These are phyloP conservation scores for Syngnathus scovelli DNA, from an alignment of 2,113 vertebrate species.

Conservation along the genomic window DNA sequence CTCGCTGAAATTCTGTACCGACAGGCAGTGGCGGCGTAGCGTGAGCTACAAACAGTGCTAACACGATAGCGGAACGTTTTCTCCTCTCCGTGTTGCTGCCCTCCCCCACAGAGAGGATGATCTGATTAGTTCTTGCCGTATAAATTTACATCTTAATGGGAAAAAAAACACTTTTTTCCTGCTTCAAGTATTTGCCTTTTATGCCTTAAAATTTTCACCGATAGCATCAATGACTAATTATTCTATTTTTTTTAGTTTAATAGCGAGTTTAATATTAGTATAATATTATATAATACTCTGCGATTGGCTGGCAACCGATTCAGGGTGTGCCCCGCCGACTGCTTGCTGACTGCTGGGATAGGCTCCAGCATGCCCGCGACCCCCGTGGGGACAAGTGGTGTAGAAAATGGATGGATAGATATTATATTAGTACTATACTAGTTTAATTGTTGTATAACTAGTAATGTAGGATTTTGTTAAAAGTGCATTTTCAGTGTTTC, in stretches of 20 bases:
- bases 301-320: too few species aligned
- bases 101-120: conserved; percentile 54
- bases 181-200: not conserved
- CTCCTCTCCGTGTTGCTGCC: conserved; percentile 32
- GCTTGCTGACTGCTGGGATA: too few species aligned
- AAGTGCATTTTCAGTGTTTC: not conserved
- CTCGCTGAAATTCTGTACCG: not conserved
- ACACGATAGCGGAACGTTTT: conserved; percentile 39
- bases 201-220: conserved; percentile 13
- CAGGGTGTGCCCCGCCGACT: too few species aligned
- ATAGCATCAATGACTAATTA: conserved; percentile 13
- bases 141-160: conserved; percentile 57
- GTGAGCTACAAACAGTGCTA: conserved; percentile 13
- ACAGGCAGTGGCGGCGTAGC: not conserved
- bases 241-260: not conserved
- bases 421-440: too few species aligned
- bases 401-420: too few species aligned
- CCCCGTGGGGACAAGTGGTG: too few species aligned
- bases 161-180: conserved; percentile 43
- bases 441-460: not conserved
- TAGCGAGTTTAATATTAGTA: too few species aligned
- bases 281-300: too few species aligned
- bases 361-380: too few species aligned
- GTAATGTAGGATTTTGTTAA: not conserved
- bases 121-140: conserved; percentile 58